Base-by-base conservation (phyloP, 2,113 vertebrate species). In the Microcebus murinus region DNA sequence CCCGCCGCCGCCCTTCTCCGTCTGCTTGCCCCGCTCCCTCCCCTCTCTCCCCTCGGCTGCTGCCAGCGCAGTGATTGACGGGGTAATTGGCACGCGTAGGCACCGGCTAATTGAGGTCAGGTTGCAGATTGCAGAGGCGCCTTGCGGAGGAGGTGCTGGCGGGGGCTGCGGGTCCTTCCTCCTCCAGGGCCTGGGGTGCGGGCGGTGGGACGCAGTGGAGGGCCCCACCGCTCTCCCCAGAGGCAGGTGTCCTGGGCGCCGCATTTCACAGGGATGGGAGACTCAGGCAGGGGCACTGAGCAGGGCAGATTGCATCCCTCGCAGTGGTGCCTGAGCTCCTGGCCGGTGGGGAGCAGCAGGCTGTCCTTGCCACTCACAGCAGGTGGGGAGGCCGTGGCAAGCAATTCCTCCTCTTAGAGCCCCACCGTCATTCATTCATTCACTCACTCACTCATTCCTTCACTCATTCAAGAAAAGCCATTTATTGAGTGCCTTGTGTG, bases 81-180 rank as follows among this genome's bases (percentile, higher is more conserved):
- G 18, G 42, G 91, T 97, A 96, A 98, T 96, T 96, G 97, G 95
- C 39, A n/a, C 67, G 85, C n/a, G 45, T 90, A 45, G 97, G 95
- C 97, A 23, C 61, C 4, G 95, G 97, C 97, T 97, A 97, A 97
- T 97, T 96, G 97, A 97, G 97, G 98, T 97, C 97, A 79, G 74
- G 94, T 39, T 89, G 87, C 59, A 21, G 83, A 91, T 55, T 77
- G 96, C 87, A 0, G 11, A 3, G 77, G 59, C 3, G 20, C 77
- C 77, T 34, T 1, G 25, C 7, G 0, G 52, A 8, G 42, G 59
- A 1, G 8, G 4, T 4, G 63, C 65, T 57, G 4, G 20, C 18
- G 1, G 29, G 1, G 8, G 15, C 61, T 23, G 7, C 1, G 0
- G 27, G 29, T 82, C 59, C 73, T 42, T 21, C 29, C 31, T 15